These are phyloP conservation scores for Scotopteryx bipunctaria DNA, from an alignment of 2,888 invertebrate genomes.

Conservation along the genomic window DNA sequence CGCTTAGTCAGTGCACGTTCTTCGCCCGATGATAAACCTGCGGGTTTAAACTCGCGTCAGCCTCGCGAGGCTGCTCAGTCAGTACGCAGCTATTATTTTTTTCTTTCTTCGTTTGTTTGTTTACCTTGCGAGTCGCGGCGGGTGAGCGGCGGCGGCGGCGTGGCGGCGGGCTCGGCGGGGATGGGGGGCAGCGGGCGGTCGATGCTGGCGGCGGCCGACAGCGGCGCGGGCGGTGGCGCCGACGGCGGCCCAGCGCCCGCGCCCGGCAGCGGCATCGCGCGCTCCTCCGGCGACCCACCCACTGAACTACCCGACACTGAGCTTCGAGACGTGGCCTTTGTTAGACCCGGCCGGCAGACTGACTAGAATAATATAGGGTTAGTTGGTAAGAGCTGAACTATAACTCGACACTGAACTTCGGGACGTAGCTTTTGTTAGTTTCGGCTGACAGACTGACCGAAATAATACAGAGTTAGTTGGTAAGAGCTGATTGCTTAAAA, in stretches of 20 bases:
- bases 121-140: slow-evolving; percentile 89
- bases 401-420: slow-evolving; percentile 78
- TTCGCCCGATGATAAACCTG: too few relatives aligned
- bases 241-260: slow-evolving; percentile 60
- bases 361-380: slow-evolving; percentile 48
- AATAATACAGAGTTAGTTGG: slow-evolving; percentile 1
- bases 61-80: background rate
- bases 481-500: too few relatives aligned
- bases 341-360: slow-evolving; percentile 73
- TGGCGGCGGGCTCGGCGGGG: slow-evolving; percentile 80
- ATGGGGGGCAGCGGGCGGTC: slow-evolving; percentile 85
- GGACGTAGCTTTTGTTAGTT: slow-evolving; percentile 70
- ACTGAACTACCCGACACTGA: slow-evolving; percentile 80
- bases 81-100: background rate
- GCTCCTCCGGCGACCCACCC: slow-evolving; percentile 74
- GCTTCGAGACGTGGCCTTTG: slow-evolving; percentile 72
- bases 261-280: slow-evolving; percentile 46
- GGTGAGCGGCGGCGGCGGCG: slow-evolving; percentile 74
- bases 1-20: too few relatives aligned
- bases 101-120: background rate
- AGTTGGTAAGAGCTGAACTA: slow-evolving; percentile 69
- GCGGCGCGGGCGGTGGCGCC: slow-evolving; percentile 70
- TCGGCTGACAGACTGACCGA: slow-evolving; percentile 75
- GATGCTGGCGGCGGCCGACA: slow-evolving; percentile 71
- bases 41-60: too few relatives aligned